Conservation (phyloP, 2,888 invertebrate genomes). For the Acanthosepion lycidas region DNA sequence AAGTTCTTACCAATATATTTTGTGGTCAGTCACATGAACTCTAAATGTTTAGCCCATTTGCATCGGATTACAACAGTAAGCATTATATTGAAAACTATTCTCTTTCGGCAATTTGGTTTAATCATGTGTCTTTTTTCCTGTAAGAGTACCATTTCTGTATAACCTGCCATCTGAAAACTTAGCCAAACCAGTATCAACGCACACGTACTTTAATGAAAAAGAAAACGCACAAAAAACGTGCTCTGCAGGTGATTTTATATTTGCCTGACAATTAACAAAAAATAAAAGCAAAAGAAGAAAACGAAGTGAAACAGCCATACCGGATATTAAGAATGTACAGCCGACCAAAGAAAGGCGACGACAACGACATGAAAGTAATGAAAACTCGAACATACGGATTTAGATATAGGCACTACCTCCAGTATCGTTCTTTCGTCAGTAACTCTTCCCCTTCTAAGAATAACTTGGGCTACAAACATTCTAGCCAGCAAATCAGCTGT, state of each 20-base stretch:
- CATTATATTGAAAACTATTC: too few species aligned
- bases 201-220: neutral
- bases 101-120: too few species aligned
- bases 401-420: neutral
- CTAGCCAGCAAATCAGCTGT: neutral
- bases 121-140: too few species aligned
- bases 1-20: too few species aligned
- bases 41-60: too few species aligned
- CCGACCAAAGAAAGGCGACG: neutral
- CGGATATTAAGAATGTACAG: constrained; percentile 20
- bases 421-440: neutral
- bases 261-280: neutral
- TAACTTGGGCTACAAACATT: neutral
- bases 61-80: too few species aligned
- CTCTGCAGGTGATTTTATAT: neutral
- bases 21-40: too few species aligned
- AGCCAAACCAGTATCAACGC: neutral
- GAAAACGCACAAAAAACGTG: neutral
- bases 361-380: neutral
- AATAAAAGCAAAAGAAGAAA: neutral
- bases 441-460: neutral
- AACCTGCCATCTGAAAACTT: neutral
- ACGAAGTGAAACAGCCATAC: neutral
- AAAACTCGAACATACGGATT: neutral
- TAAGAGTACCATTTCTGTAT: neutral